Conservation (phyloP, 2,888 invertebrate genomes). For the Tipula lateralis region DNA sequence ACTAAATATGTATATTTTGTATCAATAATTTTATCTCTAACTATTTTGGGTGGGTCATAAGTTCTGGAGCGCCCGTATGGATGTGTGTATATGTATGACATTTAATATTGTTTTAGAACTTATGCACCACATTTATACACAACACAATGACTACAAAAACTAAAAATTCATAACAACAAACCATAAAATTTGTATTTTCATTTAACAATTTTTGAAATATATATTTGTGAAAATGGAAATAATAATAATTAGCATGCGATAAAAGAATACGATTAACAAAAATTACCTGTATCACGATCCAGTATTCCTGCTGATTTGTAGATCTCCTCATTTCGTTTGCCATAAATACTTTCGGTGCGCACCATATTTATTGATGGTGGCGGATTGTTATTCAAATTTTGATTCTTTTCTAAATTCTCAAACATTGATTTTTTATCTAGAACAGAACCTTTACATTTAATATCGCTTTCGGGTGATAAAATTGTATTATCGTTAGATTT, state of each 20-base stretch:
- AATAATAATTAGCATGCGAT: conserved; percentile 30
- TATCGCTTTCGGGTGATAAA: conserved; percentile 41
- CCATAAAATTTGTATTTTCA: conserved; percentile 4
- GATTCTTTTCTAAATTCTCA: conserved; percentile 44
- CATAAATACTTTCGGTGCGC: conserved; percentile 36
- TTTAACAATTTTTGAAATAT: not conserved
- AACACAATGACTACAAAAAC: not conserved
- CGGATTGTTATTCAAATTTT: conserved; percentile 35
- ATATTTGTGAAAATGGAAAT: not conserved
- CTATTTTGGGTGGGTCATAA: not conserved
- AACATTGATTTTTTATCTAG: conserved; percentile 50
- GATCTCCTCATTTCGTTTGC: conserved; percentile 38
- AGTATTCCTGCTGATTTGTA: conserved; percentile 34
- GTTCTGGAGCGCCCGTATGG: not conserved
- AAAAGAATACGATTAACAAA: conserved; percentile 31
- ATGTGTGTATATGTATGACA: not conserved
- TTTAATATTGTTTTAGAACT: not conserved
- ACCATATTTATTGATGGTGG: conserved; percentile 33
- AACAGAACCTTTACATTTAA: conserved; percentile 47
- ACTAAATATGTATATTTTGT: not conserved
- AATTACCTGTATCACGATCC: conserved; percentile 40
- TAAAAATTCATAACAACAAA: conserved; percentile 9
- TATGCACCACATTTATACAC: not conserved
- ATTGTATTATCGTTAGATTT: conserved; percentile 32
- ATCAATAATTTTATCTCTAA: not conserved